Percentiles rank a stretch among this genome's conserved stretches.
phyloP scores from a whole-genome alignment of 2,113 vertebrate genomes.

The Lamprologus lemairii region DNA sequence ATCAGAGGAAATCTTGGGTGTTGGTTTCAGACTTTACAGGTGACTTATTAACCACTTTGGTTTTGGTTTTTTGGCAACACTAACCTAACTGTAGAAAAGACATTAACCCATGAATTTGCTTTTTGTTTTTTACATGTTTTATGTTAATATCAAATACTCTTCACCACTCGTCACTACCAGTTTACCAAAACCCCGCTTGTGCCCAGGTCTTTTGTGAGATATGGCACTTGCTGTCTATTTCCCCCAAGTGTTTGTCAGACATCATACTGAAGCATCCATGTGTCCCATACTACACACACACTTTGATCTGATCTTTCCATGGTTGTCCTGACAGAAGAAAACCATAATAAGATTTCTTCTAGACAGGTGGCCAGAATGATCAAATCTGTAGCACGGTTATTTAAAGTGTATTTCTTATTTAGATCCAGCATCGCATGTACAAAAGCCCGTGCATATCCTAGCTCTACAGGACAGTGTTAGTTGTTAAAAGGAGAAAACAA shows the following conservation, averaged over 20 bases:
- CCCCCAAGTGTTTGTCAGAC: background rate
- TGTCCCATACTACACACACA: background rate
- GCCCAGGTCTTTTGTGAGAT: background rate
- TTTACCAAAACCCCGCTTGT: background rate
- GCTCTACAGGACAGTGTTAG: background rate
- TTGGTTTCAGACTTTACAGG: background rate
- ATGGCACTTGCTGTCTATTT: background rate
- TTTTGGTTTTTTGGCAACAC: background rate
- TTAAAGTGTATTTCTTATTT: background rate
- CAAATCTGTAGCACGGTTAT: conserved; percentile 16
- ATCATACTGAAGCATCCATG: background rate
- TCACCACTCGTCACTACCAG: background rate
- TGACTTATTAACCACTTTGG: background rate
- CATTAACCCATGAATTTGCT: background rate
- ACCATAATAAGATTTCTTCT: conserved; percentile 9
- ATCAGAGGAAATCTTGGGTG: background rate
- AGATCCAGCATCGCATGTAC: background rate
- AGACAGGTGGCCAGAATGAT: conserved; percentile 22
- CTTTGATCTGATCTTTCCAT: background rate
- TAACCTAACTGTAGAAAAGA: background rate
- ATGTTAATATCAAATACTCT: background rate
- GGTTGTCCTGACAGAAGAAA: conserved; percentile 12
- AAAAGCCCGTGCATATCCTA: background rate
- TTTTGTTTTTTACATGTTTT: background rate
- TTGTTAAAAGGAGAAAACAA: conserved; percentile 10